Evolutionary conservation across 2,113 vertebrate species (phyloP).

Genomic region (Gobius niger): DNA sequence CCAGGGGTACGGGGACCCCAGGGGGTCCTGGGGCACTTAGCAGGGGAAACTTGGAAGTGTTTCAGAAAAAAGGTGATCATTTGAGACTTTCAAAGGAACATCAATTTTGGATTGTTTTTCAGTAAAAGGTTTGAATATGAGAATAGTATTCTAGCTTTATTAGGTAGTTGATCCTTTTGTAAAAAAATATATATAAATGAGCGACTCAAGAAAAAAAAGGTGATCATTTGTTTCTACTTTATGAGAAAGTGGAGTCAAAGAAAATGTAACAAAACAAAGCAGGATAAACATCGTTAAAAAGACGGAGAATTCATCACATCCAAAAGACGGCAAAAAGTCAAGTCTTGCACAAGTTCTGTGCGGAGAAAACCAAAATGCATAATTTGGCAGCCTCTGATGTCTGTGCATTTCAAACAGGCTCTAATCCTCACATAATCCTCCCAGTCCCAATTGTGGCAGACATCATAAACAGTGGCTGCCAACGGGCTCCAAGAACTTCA

Average conservation of each 20-base stretch:
- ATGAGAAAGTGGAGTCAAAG: not conserved
- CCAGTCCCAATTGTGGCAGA: not conserved
- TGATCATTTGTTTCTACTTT: not conserved
- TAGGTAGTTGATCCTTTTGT: no score
- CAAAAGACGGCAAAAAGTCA: not conserved
- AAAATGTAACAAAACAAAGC: not conserved
- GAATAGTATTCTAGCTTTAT: no score
- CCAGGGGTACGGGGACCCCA: no score
- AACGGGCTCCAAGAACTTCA: not conserved
- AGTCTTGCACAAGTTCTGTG: not conserved
- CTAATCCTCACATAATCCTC: not conserved
- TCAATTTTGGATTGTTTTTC: no score
- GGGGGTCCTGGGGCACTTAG: no score
- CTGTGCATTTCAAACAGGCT: not conserved
- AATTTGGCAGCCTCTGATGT: not conserved
- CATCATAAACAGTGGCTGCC: not conserved
- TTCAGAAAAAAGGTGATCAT: no score
- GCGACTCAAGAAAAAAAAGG: no score
- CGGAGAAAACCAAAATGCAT: not conserved
- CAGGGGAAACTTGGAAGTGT: no score
- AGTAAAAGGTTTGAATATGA: no score
- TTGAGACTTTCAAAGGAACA: no score
- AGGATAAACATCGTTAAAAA: not conserved
- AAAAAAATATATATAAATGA: no score
- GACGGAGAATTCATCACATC: not conserved